phyloP scores from a whole-genome alignment of 2,113 vertebrate species.

The Channa maculata region DNA sequence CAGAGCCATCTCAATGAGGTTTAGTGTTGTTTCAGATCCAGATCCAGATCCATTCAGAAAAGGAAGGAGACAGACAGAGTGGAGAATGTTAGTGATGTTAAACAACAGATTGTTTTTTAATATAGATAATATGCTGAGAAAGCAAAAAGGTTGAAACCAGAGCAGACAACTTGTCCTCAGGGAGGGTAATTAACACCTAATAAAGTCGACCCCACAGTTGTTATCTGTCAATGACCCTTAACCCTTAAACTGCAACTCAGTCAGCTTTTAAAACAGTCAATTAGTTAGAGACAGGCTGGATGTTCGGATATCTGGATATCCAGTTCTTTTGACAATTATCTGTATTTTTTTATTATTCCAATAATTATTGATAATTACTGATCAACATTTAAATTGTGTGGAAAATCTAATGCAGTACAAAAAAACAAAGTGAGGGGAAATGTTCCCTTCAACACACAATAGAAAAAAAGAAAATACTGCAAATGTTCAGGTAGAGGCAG shows the following conservation, averaged over 20 bases:
- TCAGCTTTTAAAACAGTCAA: conserved; percentile 38
- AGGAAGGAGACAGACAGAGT: conserved; percentile 4
- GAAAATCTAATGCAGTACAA: no score
- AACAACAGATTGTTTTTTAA: not conserved
- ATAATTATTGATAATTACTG: not conserved
- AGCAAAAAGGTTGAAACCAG: conserved; percentile 1
- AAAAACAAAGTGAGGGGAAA: no score
- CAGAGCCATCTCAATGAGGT: conserved; percentile 36
- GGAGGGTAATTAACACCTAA: conserved; percentile 74
- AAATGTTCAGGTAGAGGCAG: no score
- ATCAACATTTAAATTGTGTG: not conserved
- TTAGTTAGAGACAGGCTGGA: conserved; percentile 41
- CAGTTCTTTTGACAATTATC: conserved; percentile 22
- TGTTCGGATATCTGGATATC: conserved; percentile 10
- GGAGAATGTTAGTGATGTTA: not conserved
- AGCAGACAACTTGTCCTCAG: conserved; percentile 43
- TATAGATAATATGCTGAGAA: no score
- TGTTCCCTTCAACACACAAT: no score
- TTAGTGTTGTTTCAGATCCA: conserved; percentile 21
- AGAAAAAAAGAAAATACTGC: no score
- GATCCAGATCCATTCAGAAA: not conserved
- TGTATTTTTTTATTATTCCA: not conserved
- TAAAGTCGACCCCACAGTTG: conserved; percentile 66
- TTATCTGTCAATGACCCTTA: conserved; percentile 67
- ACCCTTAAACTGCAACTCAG: conserved; percentile 53